Conservation (phyloP, 2,888 invertebrate species). For the Neocrepidodera transversa region DNA sequence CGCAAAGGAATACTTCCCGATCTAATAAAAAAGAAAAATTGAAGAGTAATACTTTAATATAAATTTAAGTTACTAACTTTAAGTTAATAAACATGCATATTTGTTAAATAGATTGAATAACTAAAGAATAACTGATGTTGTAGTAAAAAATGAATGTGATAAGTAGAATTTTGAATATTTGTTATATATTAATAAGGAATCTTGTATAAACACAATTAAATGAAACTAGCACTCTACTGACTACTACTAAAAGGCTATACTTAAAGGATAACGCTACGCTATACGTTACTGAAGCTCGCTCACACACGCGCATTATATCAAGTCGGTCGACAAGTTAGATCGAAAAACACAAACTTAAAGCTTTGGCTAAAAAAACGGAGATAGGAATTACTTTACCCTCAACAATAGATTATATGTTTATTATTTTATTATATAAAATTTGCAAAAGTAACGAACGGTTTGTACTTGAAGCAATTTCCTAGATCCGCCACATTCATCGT, state of each 20-base stretch:
- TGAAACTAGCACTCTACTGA: slow-evolving; percentile 31
- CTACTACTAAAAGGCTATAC: slow-evolving; percentile 40
- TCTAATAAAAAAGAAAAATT: too few relatives aligned
- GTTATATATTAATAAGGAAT: too few relatives aligned
- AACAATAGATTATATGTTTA: slow-evolving; percentile 59
- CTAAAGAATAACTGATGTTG: too few relatives aligned
- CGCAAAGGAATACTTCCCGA: too few relatives aligned
- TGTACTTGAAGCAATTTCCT: slow-evolving; percentile 75
- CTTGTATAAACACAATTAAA: not conserved
- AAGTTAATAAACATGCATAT: too few relatives aligned
- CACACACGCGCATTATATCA: slow-evolving; percentile 55
- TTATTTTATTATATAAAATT: slow-evolving; percentile 68
- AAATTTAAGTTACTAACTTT: too few relatives aligned
- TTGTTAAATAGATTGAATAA: too few relatives aligned
- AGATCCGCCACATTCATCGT: slow-evolving; percentile 54
- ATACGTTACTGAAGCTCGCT: slow-evolving; percentile 50
- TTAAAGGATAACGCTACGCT: slow-evolving; percentile 40
- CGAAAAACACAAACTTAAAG: slow-evolving; percentile 40
- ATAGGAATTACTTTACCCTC: slow-evolving; percentile 58
- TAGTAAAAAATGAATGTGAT: too few relatives aligned
- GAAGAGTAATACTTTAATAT: too few relatives aligned
- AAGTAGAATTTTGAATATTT: too few relatives aligned
- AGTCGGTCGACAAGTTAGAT: slow-evolving; percentile 52
- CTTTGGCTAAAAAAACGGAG: slow-evolving; percentile 52
- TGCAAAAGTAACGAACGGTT: slow-evolving; percentile 76